Percentiles rank a stretch among this genome's conserved stretches.
These are phyloP conservation scores for Ptychadena robeensis DNA, from an alignment of 2,797 vertebrate genomes.

Conservation along the genomic window DNA sequence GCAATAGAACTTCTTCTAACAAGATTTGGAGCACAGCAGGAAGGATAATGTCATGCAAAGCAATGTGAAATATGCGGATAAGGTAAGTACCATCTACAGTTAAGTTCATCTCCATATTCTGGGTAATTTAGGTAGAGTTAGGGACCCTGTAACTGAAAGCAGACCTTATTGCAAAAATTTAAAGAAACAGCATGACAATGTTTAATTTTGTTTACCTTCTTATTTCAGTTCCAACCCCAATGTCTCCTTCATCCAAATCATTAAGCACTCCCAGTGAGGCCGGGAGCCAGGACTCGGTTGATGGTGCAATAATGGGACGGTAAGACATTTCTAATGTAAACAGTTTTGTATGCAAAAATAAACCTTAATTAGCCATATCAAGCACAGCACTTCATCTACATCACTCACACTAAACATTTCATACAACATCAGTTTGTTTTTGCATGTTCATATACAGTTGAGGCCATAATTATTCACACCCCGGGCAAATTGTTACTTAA, in stretches of 20 bases:
- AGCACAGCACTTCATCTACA: neutral
- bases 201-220: constrained; percentile 79
- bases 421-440: neutral
- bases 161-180: no score
- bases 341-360: neutral
- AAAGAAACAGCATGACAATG: neutral
- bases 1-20: no score
- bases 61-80: no score
- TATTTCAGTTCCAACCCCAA: constrained; percentile 93
- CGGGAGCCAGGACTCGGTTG: constrained; percentile 88
- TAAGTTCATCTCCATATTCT: no score
- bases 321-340: constrained; percentile 69
- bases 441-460: neutral
- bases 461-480: no score
- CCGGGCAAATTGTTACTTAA: no score
- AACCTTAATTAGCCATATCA: neutral
- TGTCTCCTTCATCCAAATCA: constrained; percentile 92
- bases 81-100: no score
- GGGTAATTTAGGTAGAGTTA: no score
- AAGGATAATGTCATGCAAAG: no score
- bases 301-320: constrained; percentile 83
- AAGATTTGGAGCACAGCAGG: no score
- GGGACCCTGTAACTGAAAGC: no score
- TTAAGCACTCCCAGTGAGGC: constrained; percentile 88
- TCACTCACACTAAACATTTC: neutral